These are phyloP conservation scores for Corythucha ciliata DNA, from an alignment of 2,888 invertebrate genomes.

Conservation along the genomic window DNA sequence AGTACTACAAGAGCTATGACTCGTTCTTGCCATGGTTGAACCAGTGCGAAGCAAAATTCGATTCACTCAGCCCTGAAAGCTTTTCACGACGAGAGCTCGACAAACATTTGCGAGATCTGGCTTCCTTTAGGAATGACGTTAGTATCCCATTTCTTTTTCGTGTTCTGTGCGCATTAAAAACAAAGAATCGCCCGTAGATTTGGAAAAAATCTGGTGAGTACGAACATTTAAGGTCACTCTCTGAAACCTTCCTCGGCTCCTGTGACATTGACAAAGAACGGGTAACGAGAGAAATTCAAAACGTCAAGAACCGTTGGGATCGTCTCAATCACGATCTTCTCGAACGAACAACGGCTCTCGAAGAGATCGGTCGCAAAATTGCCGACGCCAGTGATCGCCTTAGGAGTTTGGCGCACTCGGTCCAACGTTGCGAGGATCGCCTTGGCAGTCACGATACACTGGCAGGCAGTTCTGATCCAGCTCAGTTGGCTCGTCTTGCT, in stretches of 20 bases:
- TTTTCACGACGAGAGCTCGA: constrained; percentile 80
- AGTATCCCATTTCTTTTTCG: not conserved
- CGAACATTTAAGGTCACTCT: constrained; percentile 75
- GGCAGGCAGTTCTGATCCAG: constrained; percentile 19
- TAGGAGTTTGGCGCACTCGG: constrained; percentile 71
- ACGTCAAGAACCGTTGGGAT: constrained; percentile 83
- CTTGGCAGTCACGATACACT: constrained; percentile 63
- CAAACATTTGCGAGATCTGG: constrained; percentile 76
- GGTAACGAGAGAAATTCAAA: constrained; percentile 69
- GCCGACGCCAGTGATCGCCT: constrained; percentile 77
- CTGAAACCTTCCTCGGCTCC: constrained; percentile 76
- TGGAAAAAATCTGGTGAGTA: constrained; percentile 91
- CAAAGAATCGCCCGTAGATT: not conserved
- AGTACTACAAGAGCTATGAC: constrained; percentile 77
- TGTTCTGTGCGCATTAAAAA: not conserved
- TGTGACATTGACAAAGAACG: constrained; percentile 88
- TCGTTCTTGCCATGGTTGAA: constrained; percentile 80
- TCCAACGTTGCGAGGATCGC: constrained; percentile 83
- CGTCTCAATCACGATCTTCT: constrained; percentile 72
- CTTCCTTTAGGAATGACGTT: constrained; percentile 80
- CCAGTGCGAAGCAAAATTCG: constrained; percentile 74
- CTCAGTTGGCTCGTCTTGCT: constrained; percentile 23
- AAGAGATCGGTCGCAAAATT: constrained; percentile 70
- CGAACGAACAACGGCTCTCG: constrained; percentile 66
- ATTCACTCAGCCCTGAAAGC: constrained; percentile 63